Base-by-base conservation (phyloP, 2,113 vertebrate genomes). In the Xyliphius kryptos region DNA sequence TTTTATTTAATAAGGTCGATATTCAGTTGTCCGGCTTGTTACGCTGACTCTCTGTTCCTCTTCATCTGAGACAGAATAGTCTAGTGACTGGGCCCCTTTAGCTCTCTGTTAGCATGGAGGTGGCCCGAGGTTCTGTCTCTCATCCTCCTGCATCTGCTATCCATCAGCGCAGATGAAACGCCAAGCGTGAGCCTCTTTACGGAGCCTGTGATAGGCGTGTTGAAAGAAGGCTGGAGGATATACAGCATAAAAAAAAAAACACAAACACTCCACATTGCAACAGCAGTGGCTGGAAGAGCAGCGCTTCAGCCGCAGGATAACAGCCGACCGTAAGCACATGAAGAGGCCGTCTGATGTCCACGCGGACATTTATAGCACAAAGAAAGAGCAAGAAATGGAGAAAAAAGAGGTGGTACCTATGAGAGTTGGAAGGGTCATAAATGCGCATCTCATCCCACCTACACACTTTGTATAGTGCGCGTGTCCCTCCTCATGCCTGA, bases 271-370 rank as follows among this genome's bases (percentile, higher is more conserved):
- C 65, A 56, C 58, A 43, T 52, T 56, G 64, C 60, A 59, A 55
- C 56, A 48, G 61, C 65, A 56, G 56, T 50, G 55, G 66, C 48
- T 67, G 49, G 56, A 53, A 50, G 21, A 59, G 65, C 57, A 52
- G 54, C 61, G 41, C n/a, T 32, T 32, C 26, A 32, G 26, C 26
- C 26, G 54, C 63, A n/a, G 70, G 70, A 75, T 63, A 75, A 52
- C 70, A 70, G 61, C 66, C 56, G 57, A 68, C 63, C 58, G 63
- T 55, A 66, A 71, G 49, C 61, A 70, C 64, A 68, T 73, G 70
- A 77, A 67, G 68, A 66, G 59, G 19, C 53, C 17, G 43, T 76
- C 66, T 74, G 67, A 75, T 75, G 56, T 75, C 67, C 67, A 22
- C 63, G 41, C 26, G 38, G 69, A 64, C 55, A 48, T 67, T 67